Base-by-base conservation (phyloP, 2,888 invertebrate species). In the Sceliomorpha sp. region DNA sequence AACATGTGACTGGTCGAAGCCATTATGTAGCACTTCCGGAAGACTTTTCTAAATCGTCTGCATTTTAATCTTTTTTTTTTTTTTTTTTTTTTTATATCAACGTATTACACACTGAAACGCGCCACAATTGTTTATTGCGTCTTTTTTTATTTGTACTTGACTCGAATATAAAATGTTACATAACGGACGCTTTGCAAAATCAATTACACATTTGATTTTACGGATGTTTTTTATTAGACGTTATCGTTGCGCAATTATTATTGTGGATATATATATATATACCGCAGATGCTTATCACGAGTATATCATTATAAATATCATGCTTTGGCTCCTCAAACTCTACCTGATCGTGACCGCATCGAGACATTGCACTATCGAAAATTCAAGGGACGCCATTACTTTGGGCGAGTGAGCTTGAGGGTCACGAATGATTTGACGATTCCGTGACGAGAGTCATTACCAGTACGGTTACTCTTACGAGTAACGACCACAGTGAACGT, bases 361-460 rank as follows among this genome's bases (percentile, higher is more conserved):
- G 39, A 40, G 2, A 12, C 27, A n/a, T 9, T 7, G 10, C n/a
- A 26, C 10, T 27, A 12, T 39, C 45, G 15, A 58, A 58, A 58
- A 45, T 29, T 17, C 17, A 13, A 51, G 39, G 39, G 15, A n/a
- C 24, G 31, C 40, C 14, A 59, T 26, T 15, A 34, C 40, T 48
- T 42, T 32, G 29, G 44, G 39, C 56, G 45, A 66, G 50, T 48
- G 14, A 12, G 32, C 27, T 37, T 20, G 15, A 32, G 34, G 44
- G 31, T 53, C 32, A 39, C 39, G 59, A 59, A 47, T 26, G 51
- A 56, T 58, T 56, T 63, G 63, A 26, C 56, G 74, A 72, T 74
- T 75, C 56, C 76, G 76, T 76, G 78, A 77, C 75, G 72, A 55
- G 72, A 73, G 64, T 70, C 76, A 75, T 78, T 77, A 72, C 45